These are phyloP conservation scores for Chionomys nivalis DNA, from an alignment of 2,113 vertebrate species.

Conservation along the genomic window DNA sequence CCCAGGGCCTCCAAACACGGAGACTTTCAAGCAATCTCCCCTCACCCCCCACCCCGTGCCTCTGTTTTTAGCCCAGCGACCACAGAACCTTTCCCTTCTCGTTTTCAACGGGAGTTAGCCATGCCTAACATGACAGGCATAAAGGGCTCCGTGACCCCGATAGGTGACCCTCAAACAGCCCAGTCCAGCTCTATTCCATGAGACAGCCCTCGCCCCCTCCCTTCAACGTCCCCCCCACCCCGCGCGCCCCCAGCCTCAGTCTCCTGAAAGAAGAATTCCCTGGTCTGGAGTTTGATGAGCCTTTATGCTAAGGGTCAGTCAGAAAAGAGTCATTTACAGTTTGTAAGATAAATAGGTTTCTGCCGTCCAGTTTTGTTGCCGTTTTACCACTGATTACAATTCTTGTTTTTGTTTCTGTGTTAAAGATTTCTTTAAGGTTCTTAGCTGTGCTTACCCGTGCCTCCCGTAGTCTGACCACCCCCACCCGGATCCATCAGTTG, in stretches of 20 bases:
- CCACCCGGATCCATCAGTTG: neutral
- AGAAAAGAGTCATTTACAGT: neutral
- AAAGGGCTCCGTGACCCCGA: neutral
- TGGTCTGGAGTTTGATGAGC: neutral
- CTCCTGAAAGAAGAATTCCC: neutral
- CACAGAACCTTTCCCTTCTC: neutral
- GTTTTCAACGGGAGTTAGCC: neutral
- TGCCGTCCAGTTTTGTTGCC: neutral
- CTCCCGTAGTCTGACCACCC: neutral
- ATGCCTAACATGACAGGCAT: neutral
- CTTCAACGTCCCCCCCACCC: neutral
- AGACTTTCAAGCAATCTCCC: neutral
- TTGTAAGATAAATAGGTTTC: neutral
- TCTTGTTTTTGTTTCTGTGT: neutral
- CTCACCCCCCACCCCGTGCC: no score
- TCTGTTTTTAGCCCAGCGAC: neutral
- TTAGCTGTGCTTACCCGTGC: neutral
- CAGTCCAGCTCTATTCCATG: fast-evolving
- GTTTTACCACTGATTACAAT: neutral
- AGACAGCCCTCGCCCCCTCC: neutral
- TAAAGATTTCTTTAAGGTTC: neutral
- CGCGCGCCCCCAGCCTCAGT: neutral
- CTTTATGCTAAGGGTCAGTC: neutral
- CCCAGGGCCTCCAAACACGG: neutral
- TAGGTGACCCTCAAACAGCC: neutral